Conservation (phyloP, 2,113 vertebrate genomes). For the Macaca nemestrina region DNA sequence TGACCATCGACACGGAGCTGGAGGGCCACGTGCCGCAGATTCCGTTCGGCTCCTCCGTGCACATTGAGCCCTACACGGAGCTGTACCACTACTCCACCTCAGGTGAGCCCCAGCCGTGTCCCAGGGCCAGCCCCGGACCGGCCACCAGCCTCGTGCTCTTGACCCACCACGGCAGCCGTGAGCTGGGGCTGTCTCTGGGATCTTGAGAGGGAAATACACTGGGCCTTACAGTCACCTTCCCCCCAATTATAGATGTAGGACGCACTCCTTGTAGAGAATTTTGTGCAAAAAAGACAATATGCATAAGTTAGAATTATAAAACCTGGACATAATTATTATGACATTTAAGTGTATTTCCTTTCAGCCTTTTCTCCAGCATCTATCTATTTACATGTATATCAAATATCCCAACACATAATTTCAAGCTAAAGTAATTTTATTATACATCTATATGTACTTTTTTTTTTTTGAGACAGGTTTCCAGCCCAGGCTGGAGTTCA, state of each 20-base stretch:
- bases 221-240: too few species aligned
- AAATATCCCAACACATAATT: background rate
- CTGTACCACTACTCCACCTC: constrained; percentile 91
- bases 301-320: background rate
- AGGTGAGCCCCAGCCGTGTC: constrained; percentile 76
- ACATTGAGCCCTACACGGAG: constrained; percentile 92
- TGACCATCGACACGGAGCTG: constrained; percentile 92
- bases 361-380: background rate
- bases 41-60: constrained; percentile 83
- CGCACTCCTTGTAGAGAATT: background rate
- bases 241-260: background rate
- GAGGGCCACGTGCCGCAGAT: constrained; percentile 91
- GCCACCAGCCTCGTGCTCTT: background rate
- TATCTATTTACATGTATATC: background rate
- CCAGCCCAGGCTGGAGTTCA: too few species aligned
- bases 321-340: background rate
- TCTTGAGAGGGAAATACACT: too few species aligned
- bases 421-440: background rate
- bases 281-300: background rate
- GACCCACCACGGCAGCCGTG: accelerated
- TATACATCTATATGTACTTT: background rate
- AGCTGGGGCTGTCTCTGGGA: too few species aligned
- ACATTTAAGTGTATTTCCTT: background rate
- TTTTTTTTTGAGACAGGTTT: too few species aligned
- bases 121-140: accelerated